Base-by-base conservation (phyloP, 2,888 invertebrate genomes). In the Idaea aversata region DNA sequence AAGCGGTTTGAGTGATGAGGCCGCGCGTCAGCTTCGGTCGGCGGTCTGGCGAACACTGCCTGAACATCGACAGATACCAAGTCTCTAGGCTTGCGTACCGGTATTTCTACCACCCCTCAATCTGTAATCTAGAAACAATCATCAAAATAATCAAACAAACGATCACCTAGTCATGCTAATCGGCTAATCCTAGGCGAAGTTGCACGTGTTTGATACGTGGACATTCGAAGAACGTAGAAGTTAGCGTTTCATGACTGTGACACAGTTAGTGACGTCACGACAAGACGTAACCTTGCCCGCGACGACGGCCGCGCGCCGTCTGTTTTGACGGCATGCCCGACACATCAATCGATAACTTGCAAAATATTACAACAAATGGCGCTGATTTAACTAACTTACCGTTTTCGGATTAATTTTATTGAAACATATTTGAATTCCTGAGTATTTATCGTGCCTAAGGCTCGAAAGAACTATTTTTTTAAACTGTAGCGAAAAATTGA, bases 31-130 rank as follows among this genome's bases (percentile, higher is more conserved):
- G 15, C 47, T 35, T 67, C 15, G 6, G 67, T 72, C 78, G 79
- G 81, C 88, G 82, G 81, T 81, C 84, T 82, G 89, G 87, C 88
- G 76, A 85, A 76, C 88, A 91, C 91, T 92, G 85, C 63, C 72
- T 73, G 6, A 7, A 47, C 47, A 47, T 10, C 47, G 47, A 10
- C 47, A 2, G 47, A 47, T 5, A 10, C 47, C 47, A 70, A 74
- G 64, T 67, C 34, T 59, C 34, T 67, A 58, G 34, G 59, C 64
- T 62, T 47, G 47, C 61, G 63, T 25, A 25, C 62, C 69, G 70
- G 77, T 74, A 75, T 77, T 76, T 75, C 75, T 74, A 76, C 63
- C 72, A 64, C 68, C 67, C 69, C 68, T 5, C 47, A 47, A 10
- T 47, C 47, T 47, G 7, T 47, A 47, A 5, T 47, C 47, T 47